Evolutionary conservation across 1,140 invertebrate species (phyloP).

Genomic region (Sarcophaga peregrina): DNA sequence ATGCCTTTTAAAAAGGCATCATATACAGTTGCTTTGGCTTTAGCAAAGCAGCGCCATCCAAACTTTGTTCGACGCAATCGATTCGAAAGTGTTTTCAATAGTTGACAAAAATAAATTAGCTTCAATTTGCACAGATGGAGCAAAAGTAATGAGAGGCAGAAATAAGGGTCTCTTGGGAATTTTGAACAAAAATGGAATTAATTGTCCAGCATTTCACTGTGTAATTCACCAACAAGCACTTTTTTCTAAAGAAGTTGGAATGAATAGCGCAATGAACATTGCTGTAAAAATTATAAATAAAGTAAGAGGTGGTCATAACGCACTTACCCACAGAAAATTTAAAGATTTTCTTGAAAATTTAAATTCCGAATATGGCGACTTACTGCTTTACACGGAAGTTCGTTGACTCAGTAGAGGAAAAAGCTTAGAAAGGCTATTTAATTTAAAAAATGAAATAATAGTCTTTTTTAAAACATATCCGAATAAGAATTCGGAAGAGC

Average conservation of each 20-base stretch:
- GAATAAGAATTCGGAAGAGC: background rate
- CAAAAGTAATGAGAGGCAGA: conserved; percentile 30
- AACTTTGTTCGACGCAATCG: background rate
- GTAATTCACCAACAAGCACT: conserved; percentile 32
- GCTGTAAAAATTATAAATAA: conserved; percentile 36
- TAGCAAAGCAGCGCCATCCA: no score
- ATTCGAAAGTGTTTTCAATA: background rate
- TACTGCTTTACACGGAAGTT: background rate
- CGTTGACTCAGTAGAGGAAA: conserved; percentile 1
- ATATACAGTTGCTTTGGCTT: no score
- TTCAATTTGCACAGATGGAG: conserved; percentile 34
- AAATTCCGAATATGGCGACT: conserved; percentile 40
- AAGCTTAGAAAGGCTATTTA: background rate
- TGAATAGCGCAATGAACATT: conserved; percentile 28
- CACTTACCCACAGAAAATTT: conserved; percentile 43
- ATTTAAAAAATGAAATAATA: background rate
- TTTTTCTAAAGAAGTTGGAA: conserved; percentile 31
- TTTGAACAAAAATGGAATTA: conserved; percentile 34
- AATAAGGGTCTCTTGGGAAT: conserved; percentile 29
- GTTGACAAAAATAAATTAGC: background rate
- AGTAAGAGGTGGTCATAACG: conserved; percentile 42
- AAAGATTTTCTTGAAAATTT: conserved; percentile 36
- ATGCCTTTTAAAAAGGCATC: no score
- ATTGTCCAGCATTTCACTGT: conserved; percentile 34
- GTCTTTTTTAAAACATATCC: background rate